Evolutionary conservation across 1,140 invertebrate genomes (phyloP), one percentile per base, ranked within the genome.

Genomic region (Sminthurinus signatus): DNA sequence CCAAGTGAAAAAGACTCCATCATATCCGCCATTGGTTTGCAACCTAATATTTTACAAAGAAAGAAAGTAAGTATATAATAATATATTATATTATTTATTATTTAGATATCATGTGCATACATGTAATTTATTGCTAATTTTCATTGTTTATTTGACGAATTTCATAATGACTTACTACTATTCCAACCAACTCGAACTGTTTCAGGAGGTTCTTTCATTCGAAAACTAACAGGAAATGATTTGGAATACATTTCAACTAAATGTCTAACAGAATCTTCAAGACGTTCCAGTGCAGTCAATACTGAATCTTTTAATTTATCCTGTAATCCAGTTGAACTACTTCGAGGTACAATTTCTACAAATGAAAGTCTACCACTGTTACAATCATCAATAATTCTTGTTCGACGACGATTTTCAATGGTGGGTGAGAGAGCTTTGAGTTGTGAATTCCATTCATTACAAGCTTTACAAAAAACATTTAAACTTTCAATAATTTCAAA

Each of bases 201-300:
- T 69, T 79, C 76, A 64, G 74, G 73, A 42, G 72, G 70, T 42
- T 68, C 76, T 59, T 73, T 78, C 32, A 86, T 74, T 69, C 84
- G 80, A 77, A 91, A 92, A 74, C 91, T 86, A n/a, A 91, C 89
- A 50, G 85, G 82, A 74, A 91, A 94, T 1, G 88, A 85, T 73
- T 85, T 82, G 62, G 87, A 88, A 75, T 91, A 93, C 69, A 89
- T 86, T 66, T 86, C 83, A 12, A 94, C 82, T 2, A 93, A 78
- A 72, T 84, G 82, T 71, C 88, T 84, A 10, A 92, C 82, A 19
- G 88, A 83, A 67, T 83, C 82, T 21, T 85, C 78, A 32, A 93
- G 80, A 72, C 85, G 81, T 72, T 86, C 84, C n/a, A 80, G 62
- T 29, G 72, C 64, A 25, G 54, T 67, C 0, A 64, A 21, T 14